Percentiles rank a stretch among this genome's conserved stretches.
Evolutionary conservation across 1,140 invertebrate species (phyloP).

Genomic region (Zophobas morio): DNA sequence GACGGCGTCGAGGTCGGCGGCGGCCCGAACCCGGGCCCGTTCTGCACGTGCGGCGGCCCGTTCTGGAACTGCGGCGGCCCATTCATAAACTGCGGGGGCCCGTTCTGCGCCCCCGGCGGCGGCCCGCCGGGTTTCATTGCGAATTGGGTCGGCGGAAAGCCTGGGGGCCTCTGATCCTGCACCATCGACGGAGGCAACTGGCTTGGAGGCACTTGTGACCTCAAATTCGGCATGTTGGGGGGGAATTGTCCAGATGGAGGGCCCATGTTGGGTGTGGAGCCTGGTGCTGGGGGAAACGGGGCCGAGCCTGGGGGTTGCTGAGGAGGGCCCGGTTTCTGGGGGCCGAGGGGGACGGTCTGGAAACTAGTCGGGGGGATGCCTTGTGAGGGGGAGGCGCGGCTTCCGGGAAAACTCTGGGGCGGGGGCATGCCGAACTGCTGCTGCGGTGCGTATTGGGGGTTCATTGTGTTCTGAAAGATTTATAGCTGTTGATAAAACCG

Average conservation of each 20-base stretch:
- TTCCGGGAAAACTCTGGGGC: slow-evolving; percentile 49
- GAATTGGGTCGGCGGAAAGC: slow-evolving; percentile 49
- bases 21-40: slow-evolving; percentile 55
- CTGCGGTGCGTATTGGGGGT: slow-evolving; percentile 63
- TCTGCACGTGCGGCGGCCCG: slow-evolving; percentile 52
- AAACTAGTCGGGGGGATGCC: slow-evolving; percentile 52
- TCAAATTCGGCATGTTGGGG: slow-evolving; percentile 12
- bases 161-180: slow-evolving; percentile 63
- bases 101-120: slow-evolving; percentile 38
- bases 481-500: slow-evolving; percentile 38
- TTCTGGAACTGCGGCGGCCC: slow-evolving; percentile 47
- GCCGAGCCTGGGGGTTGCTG: slow-evolving; percentile 37
- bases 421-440: slow-evolving; percentile 57
- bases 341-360: slow-evolving; percentile 57
- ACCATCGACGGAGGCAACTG: slow-evolving; percentile 29
- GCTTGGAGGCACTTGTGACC: slow-evolving; percentile 32
- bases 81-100: slow-evolving; percentile 51
- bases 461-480: slow-evolving; percentile 59
- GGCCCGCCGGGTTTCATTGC: slow-evolving; percentile 59
- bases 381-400: slow-evolving; percentile 36
- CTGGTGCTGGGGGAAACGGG: slow-evolving; percentile 15
- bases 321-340: slow-evolving; percentile 64
- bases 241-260: slow-evolving; percentile 7
- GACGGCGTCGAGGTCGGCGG: neutral
- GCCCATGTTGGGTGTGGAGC: slow-evolving; percentile 34